Percentiles rank a stretch among this genome's conserved stretches.
Conservation (phyloP, 2,113 vertebrate genomes). For the Galeopterus variegatus region DNA sequence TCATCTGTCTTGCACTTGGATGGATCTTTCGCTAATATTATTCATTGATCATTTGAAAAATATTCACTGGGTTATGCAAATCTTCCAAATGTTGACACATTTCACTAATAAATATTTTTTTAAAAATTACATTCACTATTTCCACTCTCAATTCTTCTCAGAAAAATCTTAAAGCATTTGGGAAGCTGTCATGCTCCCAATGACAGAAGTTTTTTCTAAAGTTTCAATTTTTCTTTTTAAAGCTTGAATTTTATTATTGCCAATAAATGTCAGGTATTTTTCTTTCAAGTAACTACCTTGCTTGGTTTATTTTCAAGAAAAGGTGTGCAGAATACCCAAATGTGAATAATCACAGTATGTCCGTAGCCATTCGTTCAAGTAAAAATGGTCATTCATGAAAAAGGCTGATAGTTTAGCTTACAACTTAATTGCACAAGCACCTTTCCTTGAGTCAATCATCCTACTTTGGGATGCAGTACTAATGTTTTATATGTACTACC, state of each 20-base stretch:
- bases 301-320: conserved; percentile 37
- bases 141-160: neutral
- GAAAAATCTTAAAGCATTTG: conserved; percentile 36
- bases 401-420: neutral
- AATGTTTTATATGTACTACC: neutral
- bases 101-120: conserved; percentile 26
- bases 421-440: rapidly evolving
- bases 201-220: neutral
- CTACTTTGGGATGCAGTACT: neutral
- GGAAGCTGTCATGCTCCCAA: neutral
- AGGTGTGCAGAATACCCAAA: neutral
- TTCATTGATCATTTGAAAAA: conserved; percentile 9
- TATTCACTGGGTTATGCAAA: neutral
- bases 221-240: neutral
- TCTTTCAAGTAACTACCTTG: neutral
- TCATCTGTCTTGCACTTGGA: neutral
- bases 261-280: neutral
- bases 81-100: neutral
- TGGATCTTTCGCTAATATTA: neutral
- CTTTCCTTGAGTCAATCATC: neutral
- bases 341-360: neutral
- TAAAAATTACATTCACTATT: neutral
- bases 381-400: neutral
- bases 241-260: conserved; percentile 25
- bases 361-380: conserved; percentile 22